Evolutionary conservation across 2,113 vertebrate species (phyloP).

Genomic region (Noctilio leporinus): DNA sequence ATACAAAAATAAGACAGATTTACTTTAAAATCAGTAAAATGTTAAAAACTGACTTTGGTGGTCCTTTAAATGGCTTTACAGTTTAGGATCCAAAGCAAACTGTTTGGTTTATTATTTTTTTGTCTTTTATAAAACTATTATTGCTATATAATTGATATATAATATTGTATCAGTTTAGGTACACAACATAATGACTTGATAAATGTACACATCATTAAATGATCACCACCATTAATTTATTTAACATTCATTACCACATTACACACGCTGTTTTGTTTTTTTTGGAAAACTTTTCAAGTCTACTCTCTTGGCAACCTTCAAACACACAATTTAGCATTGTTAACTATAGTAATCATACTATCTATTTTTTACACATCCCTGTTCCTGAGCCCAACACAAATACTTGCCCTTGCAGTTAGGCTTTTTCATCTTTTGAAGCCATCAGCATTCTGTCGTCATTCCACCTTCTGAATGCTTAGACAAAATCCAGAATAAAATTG

Average conservation of each 20-base stretch:
- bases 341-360: not conserved
- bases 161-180: not conserved
- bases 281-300: not conserved
- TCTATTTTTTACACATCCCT: not conserved
- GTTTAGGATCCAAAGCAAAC: not conserved
- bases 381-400: not conserved
- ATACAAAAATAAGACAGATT: not conserved
- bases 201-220: not conserved
- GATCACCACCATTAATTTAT: not conserved
- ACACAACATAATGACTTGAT: not conserved
- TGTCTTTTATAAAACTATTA: not conserved
- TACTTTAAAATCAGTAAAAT: not conserved
- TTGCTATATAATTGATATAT: not conserved
- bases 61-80: not conserved
- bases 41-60: not conserved
- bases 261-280: not conserved
- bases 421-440: not conserved
- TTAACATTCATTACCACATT: not conserved
- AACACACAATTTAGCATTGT: not conserved
- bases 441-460: not conserved
- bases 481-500: not conserved
- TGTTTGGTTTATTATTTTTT: not conserved
- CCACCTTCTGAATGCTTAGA: not conserved
- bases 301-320: not conserved
- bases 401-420: not conserved